Evolutionary conservation across 2,113 vertebrate genomes (phyloP).

Genomic region (Rhabdomys dilectus): DNA sequence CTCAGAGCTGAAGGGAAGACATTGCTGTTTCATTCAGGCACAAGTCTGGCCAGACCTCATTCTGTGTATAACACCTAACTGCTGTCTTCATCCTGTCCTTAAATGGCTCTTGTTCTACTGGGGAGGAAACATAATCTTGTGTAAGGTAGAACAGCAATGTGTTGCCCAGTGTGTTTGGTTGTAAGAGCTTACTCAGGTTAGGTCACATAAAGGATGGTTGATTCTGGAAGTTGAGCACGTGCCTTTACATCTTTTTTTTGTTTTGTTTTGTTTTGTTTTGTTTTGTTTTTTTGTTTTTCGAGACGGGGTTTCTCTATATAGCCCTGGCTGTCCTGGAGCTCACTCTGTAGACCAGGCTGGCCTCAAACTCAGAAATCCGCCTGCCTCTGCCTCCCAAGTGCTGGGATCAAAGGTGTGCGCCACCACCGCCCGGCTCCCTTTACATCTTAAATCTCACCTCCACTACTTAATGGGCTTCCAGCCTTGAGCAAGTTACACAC

Average conservation of each 20-base stretch:
- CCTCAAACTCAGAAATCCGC: no score
- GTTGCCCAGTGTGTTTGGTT: background rate
- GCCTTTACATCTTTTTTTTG: background rate
- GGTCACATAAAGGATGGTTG: background rate
- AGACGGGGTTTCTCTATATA: no score
- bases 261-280: no score
- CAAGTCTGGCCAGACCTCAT: background rate
- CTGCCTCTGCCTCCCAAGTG: no score
- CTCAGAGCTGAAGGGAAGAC: background rate
- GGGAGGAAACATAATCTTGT: background rate
- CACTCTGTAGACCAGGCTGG: no score
- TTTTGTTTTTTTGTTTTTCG: no score
- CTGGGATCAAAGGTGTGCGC: no score
- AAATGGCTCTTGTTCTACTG: background rate
- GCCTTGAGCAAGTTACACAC: background rate
- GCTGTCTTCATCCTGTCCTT: background rate
- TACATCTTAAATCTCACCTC: background rate
- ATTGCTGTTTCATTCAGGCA: background rate
- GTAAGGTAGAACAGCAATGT: background rate
- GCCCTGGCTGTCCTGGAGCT: no score
- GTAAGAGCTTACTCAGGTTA: background rate
- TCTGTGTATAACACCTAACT: background rate
- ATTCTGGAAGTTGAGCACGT: background rate
- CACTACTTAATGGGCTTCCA: background rate
- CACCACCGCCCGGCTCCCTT: no score